Evolutionary conservation across 23 tunicate genomes (phyloP).

Genomic region (Styela plicata): DNA sequence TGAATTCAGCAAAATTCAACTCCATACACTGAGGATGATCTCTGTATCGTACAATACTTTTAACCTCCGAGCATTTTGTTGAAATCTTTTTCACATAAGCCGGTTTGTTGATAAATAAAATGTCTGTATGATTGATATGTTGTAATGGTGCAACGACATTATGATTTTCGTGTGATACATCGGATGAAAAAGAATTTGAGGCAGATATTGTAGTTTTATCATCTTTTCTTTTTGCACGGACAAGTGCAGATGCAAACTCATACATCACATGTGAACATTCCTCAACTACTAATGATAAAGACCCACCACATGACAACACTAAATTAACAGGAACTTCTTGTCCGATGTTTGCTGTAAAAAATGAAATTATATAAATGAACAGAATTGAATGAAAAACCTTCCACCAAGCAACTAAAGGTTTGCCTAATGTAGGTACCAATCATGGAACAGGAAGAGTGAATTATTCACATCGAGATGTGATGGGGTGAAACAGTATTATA

Average conservation of each 20-base stretch:
- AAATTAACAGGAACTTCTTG: not conserved
- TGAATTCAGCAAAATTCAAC: not conserved
- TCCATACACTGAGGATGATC: not conserved
- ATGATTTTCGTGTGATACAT: not conserved
- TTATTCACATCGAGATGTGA: too few relatives aligned
- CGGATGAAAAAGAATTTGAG: not conserved
- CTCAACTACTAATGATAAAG: slow-evolving; percentile 8
- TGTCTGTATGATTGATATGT: not conserved
- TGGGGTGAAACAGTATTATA: too few relatives aligned
- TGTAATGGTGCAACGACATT: not conserved
- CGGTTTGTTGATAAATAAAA: not conserved
- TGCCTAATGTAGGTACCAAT: too few relatives aligned
- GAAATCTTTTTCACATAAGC: not conserved
- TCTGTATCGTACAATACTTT: not conserved
- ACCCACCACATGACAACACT: slow-evolving; percentile 20
- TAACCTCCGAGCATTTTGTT: not conserved
- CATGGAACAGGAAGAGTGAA: too few relatives aligned
- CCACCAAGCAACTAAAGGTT: too few relatives aligned
- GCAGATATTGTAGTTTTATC: not conserved
- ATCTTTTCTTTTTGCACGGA: not conserved
- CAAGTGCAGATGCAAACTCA: slow-evolving; percentile 5
- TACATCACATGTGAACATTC: not conserved
- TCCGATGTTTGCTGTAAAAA: not conserved
- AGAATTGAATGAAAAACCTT: too few relatives aligned
- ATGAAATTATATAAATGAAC: too few relatives aligned